Evolutionary conservation across 2,797 vertebrate species (phyloP).

Genomic region (Ctenochaetus hawaiiensis): DNA sequence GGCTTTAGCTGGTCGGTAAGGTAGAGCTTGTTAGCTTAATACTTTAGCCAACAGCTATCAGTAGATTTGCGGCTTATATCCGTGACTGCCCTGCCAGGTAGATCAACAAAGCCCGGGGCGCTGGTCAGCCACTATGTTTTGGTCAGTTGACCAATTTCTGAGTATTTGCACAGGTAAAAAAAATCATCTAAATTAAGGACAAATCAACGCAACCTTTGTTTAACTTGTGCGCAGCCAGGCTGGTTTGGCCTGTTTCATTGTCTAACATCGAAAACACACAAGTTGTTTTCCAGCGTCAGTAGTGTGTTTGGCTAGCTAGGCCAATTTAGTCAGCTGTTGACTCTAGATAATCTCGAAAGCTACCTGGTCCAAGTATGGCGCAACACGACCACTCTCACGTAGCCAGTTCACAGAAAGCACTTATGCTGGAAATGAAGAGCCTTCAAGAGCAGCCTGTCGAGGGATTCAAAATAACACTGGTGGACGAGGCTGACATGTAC

Average conservation of each 20-base stretch:
- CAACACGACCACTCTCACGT: slow-evolving; percentile 87
- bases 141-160: slow-evolving; percentile 18
- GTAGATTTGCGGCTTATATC: slow-evolving; percentile 81
- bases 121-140: slow-evolving; percentile 66
- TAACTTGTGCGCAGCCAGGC: slow-evolving; percentile 46
- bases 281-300: slow-evolving; percentile 47
- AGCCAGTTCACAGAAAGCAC: slow-evolving; percentile 95
- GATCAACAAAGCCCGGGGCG: slow-evolving; percentile 54
- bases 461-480: slow-evolving; percentile 96
- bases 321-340: slow-evolving; percentile 48
- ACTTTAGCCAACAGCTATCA: slow-evolving; percentile 75
- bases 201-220: slow-evolving; percentile 48
- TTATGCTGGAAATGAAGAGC: slow-evolving; percentile 95
- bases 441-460: slow-evolving; percentile 99
- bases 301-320: slow-evolving; percentile 51
- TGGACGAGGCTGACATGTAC: slow-evolving; percentile 96
- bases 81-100: slow-evolving; percentile 60
- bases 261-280: slow-evolving; percentile 50
- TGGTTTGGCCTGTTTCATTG: slow-evolving; percentile 76
- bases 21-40: slow-evolving; percentile 72
- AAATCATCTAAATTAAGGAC: slow-evolving; percentile 21
- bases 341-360: slow-evolving; percentile 35
- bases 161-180: slow-evolving; percentile 43
- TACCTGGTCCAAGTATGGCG: slow-evolving; percentile 85
- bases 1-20: slow-evolving; percentile 34